These are phyloP conservation scores for Sarcoramphus papa DNA, from an alignment of 2,797 vertebrate genomes.

Conservation along the genomic window DNA sequence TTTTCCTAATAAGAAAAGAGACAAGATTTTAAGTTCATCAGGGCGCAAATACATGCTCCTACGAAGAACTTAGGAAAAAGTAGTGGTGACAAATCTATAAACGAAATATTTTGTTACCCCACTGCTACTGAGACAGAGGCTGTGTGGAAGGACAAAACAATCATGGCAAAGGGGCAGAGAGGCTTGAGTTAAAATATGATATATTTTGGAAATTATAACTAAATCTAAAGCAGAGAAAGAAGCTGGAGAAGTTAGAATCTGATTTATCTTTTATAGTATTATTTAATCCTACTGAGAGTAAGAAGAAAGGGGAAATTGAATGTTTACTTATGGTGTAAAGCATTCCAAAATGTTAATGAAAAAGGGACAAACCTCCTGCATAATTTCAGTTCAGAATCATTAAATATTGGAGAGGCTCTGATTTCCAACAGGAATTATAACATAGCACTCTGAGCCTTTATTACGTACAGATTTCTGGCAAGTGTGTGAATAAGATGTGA, in stretches of 20 bases:
- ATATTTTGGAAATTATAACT: slow-evolving; percentile 3
- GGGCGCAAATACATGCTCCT: not conserved
- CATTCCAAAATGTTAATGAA: not conserved
- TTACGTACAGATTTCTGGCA: not conserved
- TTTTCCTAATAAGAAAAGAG: not conserved
- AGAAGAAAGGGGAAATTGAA: slow-evolving; percentile 1
- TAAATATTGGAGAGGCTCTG: not conserved
- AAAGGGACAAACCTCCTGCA: not conserved
- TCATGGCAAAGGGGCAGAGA: not conserved
- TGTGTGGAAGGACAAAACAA: not conserved
- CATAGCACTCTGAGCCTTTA: not conserved
- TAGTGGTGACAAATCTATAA: not conserved
- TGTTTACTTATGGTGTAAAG: slow-evolving; percentile 29
- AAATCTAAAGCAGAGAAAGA: slow-evolving; percentile 5
- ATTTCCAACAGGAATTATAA: not conserved
- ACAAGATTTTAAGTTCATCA: not conserved
- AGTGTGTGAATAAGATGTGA: not conserved
- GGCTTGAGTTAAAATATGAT: not conserved
- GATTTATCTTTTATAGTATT: slow-evolving; percentile 12
- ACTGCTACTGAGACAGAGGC: not conserved
- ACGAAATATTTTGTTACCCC: not conserved
- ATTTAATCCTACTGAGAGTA: slow-evolving; percentile 13
- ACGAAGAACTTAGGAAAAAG: not conserved
- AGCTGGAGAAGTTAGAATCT: not conserved
- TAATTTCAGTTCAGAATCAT: slow-evolving; percentile 10